Evolutionary conservation across 2,888 invertebrate species (phyloP).

Genomic region (Notocelia uddmanniana): DNA sequence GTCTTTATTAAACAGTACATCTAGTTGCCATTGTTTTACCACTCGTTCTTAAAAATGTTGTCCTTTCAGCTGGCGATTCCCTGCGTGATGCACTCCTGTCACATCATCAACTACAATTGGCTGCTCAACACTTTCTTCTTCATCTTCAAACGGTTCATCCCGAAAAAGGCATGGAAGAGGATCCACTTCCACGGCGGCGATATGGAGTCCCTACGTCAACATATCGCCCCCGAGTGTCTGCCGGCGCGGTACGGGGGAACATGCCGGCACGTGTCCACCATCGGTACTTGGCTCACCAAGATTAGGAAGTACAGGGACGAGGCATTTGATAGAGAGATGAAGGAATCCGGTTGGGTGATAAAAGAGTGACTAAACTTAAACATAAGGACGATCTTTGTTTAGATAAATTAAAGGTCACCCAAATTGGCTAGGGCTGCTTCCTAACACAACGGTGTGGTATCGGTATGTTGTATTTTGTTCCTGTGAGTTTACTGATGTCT

Average conservation of each 20-base stretch:
- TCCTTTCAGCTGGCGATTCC: slow-evolving; percentile 87
- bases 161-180: slow-evolving; percentile 85
- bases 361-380: slow-evolving; percentile 63
- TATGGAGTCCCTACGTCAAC: slow-evolving; percentile 71
- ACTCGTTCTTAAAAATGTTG: too few relatives aligned
- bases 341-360: slow-evolving; percentile 87
- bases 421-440: neutral
- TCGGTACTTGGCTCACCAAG: slow-evolving; percentile 86
- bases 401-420: neutral
- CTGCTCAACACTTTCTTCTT: slow-evolving; percentile 91
- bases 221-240: slow-evolving; percentile 65
- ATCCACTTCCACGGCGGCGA: slow-evolving; percentile 77
- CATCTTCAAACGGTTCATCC: slow-evolving; percentile 91
- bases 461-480: too few relatives aligned
- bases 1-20: too few relatives aligned
- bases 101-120: slow-evolving; percentile 93
- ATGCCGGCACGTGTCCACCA: slow-evolving; percentile 85
- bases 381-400: neutral
- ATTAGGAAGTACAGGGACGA: slow-evolving; percentile 78
- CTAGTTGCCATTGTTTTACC: too few relatives aligned
- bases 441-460: too few relatives aligned
- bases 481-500: too few relatives aligned
- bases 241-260: slow-evolving; percentile 74
- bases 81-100: slow-evolving; percentile 87
- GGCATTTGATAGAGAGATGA: slow-evolving; percentile 87